phyloP scores from a whole-genome alignment of 2,797 vertebrate species.

The Clarias laeviceps region DNA sequence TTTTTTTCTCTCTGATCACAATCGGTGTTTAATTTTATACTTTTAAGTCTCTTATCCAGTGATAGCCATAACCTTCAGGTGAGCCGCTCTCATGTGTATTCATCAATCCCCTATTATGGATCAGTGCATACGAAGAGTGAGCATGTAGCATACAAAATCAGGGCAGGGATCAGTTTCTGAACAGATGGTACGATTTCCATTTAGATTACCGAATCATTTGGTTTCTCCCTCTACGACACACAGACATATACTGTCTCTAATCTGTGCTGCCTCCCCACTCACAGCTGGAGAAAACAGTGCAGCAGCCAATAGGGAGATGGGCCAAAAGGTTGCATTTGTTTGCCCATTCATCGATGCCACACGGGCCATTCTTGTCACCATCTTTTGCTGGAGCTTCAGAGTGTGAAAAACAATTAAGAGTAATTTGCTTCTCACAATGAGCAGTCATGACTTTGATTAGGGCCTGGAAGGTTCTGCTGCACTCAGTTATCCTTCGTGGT shows the following conservation, averaged over 20 bases:
- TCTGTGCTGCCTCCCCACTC: slow-evolving; percentile 36
- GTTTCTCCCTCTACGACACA: slow-evolving; percentile 43
- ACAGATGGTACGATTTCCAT: slow-evolving; percentile 59
- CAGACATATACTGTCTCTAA: slow-evolving; percentile 48
- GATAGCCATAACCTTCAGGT: slow-evolving; percentile 16
- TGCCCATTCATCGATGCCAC: not conserved
- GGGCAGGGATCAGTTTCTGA: slow-evolving; percentile 48
- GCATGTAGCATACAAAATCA: slow-evolving; percentile 42
- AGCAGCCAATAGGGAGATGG: slow-evolving; percentile 6
- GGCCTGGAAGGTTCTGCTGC: not conserved
- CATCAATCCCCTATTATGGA: slow-evolving; percentile 22
- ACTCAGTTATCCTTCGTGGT: slow-evolving; percentile 18
- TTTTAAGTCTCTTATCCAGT: slow-evolving; percentile 11
- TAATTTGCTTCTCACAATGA: slow-evolving; percentile 2
- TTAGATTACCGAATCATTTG: slow-evolving; percentile 54
- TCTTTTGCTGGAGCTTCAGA: slow-evolving; percentile 32
- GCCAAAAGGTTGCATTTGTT: slow-evolving; percentile 29
- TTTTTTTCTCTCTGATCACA: slow-evolving; percentile 6
- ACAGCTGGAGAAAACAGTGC: slow-evolving; percentile 40
- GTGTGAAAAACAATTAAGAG: slow-evolving; percentile 47
- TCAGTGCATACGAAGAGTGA: slow-evolving; percentile 29
- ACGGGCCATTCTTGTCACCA: slow-evolving; percentile 25
- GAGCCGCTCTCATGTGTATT: slow-evolving; percentile 8
- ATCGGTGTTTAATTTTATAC: slow-evolving; percentile 1
- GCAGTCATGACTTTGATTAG: slow-evolving; percentile 22